Evolutionary conservation across 1,140 invertebrate genomes (phyloP), one percentile per base, ranked within the genome.

Genomic region (Bombus cullumanus): DNA sequence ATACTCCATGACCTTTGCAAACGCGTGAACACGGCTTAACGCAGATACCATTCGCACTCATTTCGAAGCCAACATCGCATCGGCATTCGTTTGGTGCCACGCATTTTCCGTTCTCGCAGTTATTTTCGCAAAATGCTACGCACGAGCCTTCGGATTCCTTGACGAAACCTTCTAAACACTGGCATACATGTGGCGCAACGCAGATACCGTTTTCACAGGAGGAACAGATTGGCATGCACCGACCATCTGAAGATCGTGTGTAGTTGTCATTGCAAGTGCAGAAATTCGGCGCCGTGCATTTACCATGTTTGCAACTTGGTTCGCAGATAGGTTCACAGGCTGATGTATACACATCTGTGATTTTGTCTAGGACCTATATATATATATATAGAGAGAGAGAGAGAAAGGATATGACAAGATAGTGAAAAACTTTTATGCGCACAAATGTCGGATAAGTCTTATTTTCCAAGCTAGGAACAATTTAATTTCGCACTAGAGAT

Each of bases 281-380:
- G 10, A 77, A 53, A 39, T 92, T 82, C 4, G 93, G 93, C 6
- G 37, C 71, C 15, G 43, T 66, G 81, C 95, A 95, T 13, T 59
- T 71, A 84, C 86, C 37, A 62, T 94, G 86, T 81, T 90, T 72
- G 69, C 94, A 95, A 18, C 85, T 85, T 10, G 74, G 59, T 2
- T 87, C 77, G 88, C 94, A 95, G 22, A 89, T 79, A 3, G 84
- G 69, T 3, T 87, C 78, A 86, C 96, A 96, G 47, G 89, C n/a
- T 6, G 68, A 43, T 1, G 2, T 6, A 6, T n/a, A 12, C 1
- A 22, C 47, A 0, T 12, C 15, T 5, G 73, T 75, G 18, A 13
- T 1, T 37, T 31, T 57, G 4, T 4, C 1, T 4, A 37, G 2
- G 1, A 22, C n/a, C 79, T 81, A 3, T 13, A 6, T 39, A 64